Conservation (phyloP, 2,888 invertebrate genomes). For the Phorcus lineatus region DNA sequence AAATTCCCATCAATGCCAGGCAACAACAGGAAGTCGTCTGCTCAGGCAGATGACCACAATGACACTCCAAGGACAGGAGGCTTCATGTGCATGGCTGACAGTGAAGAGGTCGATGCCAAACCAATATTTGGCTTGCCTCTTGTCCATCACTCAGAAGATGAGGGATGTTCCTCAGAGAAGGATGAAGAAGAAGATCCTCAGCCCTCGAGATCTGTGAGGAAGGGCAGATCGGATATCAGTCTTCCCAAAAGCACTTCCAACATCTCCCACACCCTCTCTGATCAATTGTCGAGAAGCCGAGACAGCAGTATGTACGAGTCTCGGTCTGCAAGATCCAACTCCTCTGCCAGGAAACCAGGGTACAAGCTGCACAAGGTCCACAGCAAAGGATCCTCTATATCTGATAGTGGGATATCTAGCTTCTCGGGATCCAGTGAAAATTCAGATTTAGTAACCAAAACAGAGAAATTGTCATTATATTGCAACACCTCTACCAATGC, state of each 20-base stretch:
- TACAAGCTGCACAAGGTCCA: constrained; percentile 40
- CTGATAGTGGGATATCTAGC: constrained; percentile 67
- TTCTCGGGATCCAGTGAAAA: constrained; percentile 58
- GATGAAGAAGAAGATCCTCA: background rate
- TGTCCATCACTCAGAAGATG: constrained; percentile 52
- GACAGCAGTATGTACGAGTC: background rate
- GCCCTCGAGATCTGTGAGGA: background rate
- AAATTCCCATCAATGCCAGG: background rate
- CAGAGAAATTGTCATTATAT: background rate
- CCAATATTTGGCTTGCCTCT: constrained; percentile 52
- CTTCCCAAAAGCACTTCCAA: background rate
- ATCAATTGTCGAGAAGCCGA: background rate
- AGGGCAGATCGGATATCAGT: constrained; percentile 6
- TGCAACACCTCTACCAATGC: background rate
- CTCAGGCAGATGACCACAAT: background rate
- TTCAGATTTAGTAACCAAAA: constrained; percentile 46
- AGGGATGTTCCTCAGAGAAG: constrained; percentile 20
- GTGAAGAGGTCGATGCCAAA: constrained; percentile 31
- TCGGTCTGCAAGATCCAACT: constrained; percentile 13
- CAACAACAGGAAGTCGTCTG: background rate
- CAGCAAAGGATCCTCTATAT: constrained; percentile 52
- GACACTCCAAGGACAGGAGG: background rate
- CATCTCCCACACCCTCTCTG: background rate
- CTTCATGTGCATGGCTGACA: constrained; percentile 33
- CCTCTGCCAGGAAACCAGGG: background rate